A percentile compares a stretch with the other conserved stretches of the same genome.
phyloP scores from a whole-genome alignment of 1,140 invertebrate genomes.

The Drosophila pruinosa region DNA sequence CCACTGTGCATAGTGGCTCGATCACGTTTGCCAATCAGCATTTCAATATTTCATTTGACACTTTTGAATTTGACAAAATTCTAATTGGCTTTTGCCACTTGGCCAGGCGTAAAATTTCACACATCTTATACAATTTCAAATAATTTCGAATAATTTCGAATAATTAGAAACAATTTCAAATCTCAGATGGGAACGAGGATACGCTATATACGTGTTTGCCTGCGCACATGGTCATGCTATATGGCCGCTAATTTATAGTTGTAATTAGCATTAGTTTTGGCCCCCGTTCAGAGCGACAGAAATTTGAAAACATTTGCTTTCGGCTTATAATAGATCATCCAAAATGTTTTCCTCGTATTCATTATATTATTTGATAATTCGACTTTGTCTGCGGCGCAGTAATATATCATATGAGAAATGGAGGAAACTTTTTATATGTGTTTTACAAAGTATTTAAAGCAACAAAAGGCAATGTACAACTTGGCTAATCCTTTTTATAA shows the following conservation, averaged over 20 bases:
- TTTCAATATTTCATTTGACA: constrained; percentile 39
- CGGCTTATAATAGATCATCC: constrained; percentile 53
- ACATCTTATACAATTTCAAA: constrained; percentile 9
- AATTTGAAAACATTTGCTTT: constrained; percentile 32
- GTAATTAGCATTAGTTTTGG: constrained; percentile 65
- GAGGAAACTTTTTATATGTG: background rate
- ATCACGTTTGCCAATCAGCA: constrained; percentile 3
- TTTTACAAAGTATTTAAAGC: background rate
- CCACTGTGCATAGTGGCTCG: constrained; percentile 34
- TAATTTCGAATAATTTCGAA: background rate
- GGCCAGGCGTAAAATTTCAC: constrained; percentile 58
- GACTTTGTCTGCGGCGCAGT: constrained; percentile 7
- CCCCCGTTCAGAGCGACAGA: background rate
- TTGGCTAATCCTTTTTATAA: no score
- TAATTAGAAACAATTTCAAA: background rate
- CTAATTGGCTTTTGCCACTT: constrained; percentile 37
- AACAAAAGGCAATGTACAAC: no score
- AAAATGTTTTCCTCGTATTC: constrained; percentile 17
- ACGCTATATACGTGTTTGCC: background rate
- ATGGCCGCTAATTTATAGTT: constrained; percentile 70
- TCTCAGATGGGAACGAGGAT: background rate
- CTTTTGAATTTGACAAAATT: constrained; percentile 31
- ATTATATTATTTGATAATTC: constrained; percentile 14
- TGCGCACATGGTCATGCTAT: constrained; percentile 43
- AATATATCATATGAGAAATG: background rate